Evolutionary conservation across 1,140 invertebrate genomes (phyloP).

Genomic region (Lepidostoma basale): DNA sequence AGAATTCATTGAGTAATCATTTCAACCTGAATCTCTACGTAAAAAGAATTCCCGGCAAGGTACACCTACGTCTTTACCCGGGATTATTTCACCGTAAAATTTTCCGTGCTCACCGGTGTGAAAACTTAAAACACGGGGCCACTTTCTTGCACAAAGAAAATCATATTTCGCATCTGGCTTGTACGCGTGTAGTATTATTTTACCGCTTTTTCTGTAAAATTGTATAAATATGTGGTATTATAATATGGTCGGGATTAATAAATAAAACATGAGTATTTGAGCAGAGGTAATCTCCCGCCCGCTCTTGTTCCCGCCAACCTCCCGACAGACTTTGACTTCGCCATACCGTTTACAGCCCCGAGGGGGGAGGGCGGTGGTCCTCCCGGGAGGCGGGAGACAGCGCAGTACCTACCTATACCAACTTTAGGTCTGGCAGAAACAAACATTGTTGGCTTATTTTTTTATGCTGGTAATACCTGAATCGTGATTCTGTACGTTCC

Average conservation of each 20-base stretch:
- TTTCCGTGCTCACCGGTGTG: too few species aligned
- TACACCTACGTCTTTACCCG: too few species aligned
- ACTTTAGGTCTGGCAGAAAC: background rate
- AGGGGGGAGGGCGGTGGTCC: background rate
- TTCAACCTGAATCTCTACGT: too few species aligned
- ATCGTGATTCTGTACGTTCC: background rate
- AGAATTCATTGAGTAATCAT: too few species aligned
- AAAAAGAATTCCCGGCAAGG: too few species aligned
- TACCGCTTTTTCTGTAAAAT: too few species aligned
- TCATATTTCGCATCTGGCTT: too few species aligned
- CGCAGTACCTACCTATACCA: background rate
- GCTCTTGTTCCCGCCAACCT: background rate
- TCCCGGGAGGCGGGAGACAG: background rate
- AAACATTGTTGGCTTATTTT: background rate
- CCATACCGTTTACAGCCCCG: background rate
- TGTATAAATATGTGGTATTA: too few species aligned
- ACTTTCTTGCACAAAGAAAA: too few species aligned
- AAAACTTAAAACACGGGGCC: too few species aligned
- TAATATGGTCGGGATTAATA: background rate
- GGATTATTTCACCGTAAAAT: too few species aligned
- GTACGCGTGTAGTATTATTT: too few species aligned
- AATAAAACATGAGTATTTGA: conserved; percentile 20
- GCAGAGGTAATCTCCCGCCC: conserved; percentile 11
- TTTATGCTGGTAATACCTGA: background rate
- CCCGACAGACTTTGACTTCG: conserved; percentile 9